Base-by-base conservation (phyloP, 2,797 vertebrate genomes). In the Melanotaenia trifasciata region DNA sequence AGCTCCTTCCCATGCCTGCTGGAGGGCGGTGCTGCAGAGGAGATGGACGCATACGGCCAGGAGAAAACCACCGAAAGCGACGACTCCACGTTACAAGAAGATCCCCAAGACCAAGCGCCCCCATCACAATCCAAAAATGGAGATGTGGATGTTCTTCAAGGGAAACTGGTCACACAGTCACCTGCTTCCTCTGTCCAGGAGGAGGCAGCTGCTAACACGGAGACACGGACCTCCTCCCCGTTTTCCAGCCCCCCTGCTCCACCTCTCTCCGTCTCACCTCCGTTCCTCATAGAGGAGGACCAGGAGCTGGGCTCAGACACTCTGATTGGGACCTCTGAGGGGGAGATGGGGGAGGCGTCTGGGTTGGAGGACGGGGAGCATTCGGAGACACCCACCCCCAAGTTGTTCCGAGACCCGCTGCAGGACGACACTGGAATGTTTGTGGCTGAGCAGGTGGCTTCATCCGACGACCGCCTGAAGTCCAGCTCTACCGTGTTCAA, bases 371-470 rank as follows among this genome's bases (percentile, higher is more conserved):
- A 78, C 1, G 88, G 84, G 74, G 94, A 89, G 53, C 90, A 76
- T 78, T 92, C 67, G 0, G 93, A 90, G 59, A 88, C 81, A 0
- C 81, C 89, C 40, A 92, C 84, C 74, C 94, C 70, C 57, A 94
- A 94, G 79, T 87, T 96, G 59, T 99, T 99, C 74, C 90, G 97
- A 76, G 98, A 99, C 89, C 98, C 98, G 4, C 92, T 99, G 1
- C 98, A 99, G 90, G 98, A 99, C 64, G 98, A 99, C 83, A 98
- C 96, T 0, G 97, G 96, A n/a, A 86, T 98, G 83, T 99, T 97
- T 38, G 92, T 98, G 51, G 92, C 95, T 0, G 97, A 98, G 92
- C 95, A 98, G 67, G 96, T 98, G 68, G 88, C 95, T 2, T 97
- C 97, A 0, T 94, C 96, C 0, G 98, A 99, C 56, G 98, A 99